Conservation (phyloP, 1,140 invertebrate genomes). For the Saccostrea cuccullata region DNA sequence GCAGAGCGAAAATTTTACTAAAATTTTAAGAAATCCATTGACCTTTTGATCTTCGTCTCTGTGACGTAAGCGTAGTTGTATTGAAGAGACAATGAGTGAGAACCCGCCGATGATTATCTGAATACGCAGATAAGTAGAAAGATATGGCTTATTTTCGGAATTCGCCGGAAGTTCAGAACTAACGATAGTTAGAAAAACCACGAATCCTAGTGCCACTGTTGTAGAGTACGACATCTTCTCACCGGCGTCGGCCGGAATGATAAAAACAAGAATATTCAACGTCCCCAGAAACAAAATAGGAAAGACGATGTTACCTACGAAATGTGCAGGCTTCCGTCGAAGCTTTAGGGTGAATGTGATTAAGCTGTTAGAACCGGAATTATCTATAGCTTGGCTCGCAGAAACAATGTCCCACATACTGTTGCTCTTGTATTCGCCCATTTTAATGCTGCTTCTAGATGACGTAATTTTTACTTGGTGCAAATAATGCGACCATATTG, state of each 20-base stretch:
- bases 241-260: too few species aligned
- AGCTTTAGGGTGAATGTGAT: slow-evolving; percentile 32
- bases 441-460: neutral
- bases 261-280: slow-evolving; percentile 81
- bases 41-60: neutral
- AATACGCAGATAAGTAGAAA: slow-evolving; percentile 67
- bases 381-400: neutral
- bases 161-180: slow-evolving; percentile 82
- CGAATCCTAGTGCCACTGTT: too few species aligned
- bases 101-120: slow-evolving; percentile 5
- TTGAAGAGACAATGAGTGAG: neutral
- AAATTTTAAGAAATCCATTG: neutral
- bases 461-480: neutral
- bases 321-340: slow-evolving; percentile 70
- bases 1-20: neutral
- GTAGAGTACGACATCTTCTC: too few species aligned
- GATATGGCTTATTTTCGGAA: slow-evolving; percentile 77
- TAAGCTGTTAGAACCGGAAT: too few species aligned
- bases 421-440: neutral
- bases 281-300: slow-evolving; percentile 82
- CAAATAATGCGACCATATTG: slow-evolving; percentile 21
- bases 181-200: slow-evolving; percentile 55
- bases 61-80: slow-evolving; percentile 31
- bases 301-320: slow-evolving; percentile 81
- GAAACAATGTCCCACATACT: slow-evolving; percentile 13